Evolutionary conservation across 2,797 vertebrate genomes (phyloP), one percentile per base, ranked within the genome.

Genomic region (Hapalemur alaotrensis): DNA sequence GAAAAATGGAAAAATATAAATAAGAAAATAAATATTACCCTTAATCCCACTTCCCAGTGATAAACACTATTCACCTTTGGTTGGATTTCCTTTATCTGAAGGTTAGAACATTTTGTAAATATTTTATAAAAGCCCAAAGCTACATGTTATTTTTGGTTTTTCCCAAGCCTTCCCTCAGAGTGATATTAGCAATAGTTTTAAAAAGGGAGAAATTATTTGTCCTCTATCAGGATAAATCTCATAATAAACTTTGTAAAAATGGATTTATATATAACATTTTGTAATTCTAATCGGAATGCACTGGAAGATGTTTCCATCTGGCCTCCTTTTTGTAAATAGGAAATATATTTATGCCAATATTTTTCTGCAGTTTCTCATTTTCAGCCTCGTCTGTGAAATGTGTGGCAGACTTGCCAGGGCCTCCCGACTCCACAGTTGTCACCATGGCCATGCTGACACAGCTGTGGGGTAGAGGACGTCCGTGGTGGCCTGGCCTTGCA

Each of bases 401-500:
- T 76, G 61, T 35, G 75, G 67, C 20, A 81, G 80, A 30, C 25
- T 87, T 20, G 1, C 8, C 32, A 80, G 96, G 32, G 46, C 28
- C 57, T 82, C 54, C 7, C 23, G 2, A 0, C 13, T 4, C 9
- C 46, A 7, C 35, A 93, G 82, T 90, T 80, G 52, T 90, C 41
- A 87, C 78, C 69, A 3, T 7, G 84, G 6, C 95, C 78, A 15
- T 17, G 12, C 94, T 30, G 25, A 10, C 61, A 0, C 2, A 28
- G 69, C 93, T 86, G 59, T 6, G 1, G 92, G 72, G 10, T 4
- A 0, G 15, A 90, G 93, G 95, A 93, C 35, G 3, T 35, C 38
- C 97, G 52, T 0, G 0, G 97, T 93, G 96, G 75, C 72, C 81
- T 87, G 94, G 95, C 88, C 95, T 96, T 93, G 93, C 94, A 96